A percentile compares a stretch with the other conserved stretches of the same genome.
Conservation (phyloP, 2,113 vertebrate genomes). For the Carassius auratus region DNA sequence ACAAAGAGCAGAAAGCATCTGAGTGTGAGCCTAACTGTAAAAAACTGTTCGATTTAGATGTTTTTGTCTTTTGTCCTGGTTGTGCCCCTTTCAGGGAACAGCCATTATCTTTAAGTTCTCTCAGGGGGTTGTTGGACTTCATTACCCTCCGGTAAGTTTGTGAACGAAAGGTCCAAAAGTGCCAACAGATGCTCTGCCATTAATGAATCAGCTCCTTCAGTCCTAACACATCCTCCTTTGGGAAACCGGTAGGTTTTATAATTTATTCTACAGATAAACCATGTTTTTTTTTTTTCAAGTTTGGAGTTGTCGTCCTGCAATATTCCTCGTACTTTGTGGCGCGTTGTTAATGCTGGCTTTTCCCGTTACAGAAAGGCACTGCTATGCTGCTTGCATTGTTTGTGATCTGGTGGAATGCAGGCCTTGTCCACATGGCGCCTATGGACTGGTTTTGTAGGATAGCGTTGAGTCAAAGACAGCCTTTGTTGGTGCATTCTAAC, state of each 20-base stretch:
- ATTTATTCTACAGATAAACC: background rate
- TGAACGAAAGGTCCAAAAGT: slow-evolving; percentile 30
- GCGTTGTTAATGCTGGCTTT: background rate
- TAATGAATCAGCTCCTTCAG: slow-evolving; percentile 7
- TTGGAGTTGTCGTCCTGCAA: background rate
- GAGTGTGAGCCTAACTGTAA: slow-evolving; percentile 17
- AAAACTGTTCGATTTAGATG: slow-evolving; percentile 8
- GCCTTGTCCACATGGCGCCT: background rate
- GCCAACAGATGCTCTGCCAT: slow-evolving; percentile 37
- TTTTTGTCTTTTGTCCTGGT: background rate
- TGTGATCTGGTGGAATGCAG: background rate
- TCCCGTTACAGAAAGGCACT: background rate
- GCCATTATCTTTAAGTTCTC: slow-evolving; percentile 20
- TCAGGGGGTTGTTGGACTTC: slow-evolving; percentile 39
- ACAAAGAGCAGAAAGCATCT: background rate
- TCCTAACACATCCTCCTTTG: slow-evolving; percentile 13
- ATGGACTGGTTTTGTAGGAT: background rate
- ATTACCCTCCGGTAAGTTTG: background rate
- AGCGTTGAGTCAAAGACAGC: background rate
- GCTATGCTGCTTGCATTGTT: background rate
- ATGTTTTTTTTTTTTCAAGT: background rate
- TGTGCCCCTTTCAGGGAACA: slow-evolving; percentile 1
- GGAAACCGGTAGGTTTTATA: background rate
- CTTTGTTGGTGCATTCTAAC: background rate
- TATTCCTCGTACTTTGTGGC: background rate